Conservation (phyloP, 2,797 vertebrate genomes). For the Oreonectes daqikongensis region DNA sequence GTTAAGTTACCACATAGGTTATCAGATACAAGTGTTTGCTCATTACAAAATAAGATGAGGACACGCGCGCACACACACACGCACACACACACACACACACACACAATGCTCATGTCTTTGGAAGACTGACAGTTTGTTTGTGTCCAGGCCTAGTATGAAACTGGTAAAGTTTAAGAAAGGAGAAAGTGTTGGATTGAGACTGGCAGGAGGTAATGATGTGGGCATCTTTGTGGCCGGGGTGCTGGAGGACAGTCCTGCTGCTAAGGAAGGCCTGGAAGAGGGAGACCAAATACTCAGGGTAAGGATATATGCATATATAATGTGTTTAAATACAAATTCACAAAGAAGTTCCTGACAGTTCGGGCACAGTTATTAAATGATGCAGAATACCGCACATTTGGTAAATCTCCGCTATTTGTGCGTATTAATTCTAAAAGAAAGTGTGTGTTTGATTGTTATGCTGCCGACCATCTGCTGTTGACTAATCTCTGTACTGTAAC, state of each 20-base stretch:
- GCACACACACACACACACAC: too few relatives aligned
- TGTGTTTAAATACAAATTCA: too few relatives aligned
- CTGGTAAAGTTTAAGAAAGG: constrained; percentile 98
- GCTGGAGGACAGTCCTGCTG: constrained; percentile 95
- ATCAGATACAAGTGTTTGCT: neutral
- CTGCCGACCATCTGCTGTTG: constrained; percentile 41
- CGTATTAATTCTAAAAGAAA: neutral
- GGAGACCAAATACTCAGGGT: constrained; percentile 99
- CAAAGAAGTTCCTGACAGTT: too few relatives aligned
- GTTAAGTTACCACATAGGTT: neutral
- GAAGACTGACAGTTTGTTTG: constrained; percentile 1
- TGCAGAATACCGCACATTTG: too few relatives aligned
- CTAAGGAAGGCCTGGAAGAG: constrained; percentile 96
- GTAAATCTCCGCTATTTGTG: neutral
- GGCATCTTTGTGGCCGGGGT: constrained; percentile 98
- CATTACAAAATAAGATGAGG: neutral
- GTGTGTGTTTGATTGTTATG: constrained; percentile 18
- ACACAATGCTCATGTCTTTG: neutral
- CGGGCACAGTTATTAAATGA: too few relatives aligned
- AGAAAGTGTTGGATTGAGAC: constrained; percentile 92
- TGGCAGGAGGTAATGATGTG: constrained; percentile 96
- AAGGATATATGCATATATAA: too few relatives aligned
- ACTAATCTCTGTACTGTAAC: constrained; percentile 35
- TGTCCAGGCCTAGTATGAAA: constrained; percentile 94
- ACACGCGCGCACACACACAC: too few relatives aligned